A percentile compares a stretch with the other conserved stretches of the same genome.
phyloP scores from a whole-genome alignment of 2,797 vertebrate species.

The Sebastes baramenuke region DNA sequence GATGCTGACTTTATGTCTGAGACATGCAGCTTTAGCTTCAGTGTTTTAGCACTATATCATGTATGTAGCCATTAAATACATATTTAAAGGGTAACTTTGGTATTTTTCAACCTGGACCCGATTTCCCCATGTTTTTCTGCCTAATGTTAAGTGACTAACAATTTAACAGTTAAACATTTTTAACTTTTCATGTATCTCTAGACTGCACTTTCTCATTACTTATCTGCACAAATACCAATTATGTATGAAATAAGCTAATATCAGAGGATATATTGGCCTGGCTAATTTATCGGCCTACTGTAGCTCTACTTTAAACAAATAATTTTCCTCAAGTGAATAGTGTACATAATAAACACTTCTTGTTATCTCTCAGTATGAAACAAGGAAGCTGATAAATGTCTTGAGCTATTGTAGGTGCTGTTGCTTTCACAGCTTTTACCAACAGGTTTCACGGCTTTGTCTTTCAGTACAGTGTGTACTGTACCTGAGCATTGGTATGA shows the following conservation, averaged over 20 bases:
- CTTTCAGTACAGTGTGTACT: background rate
- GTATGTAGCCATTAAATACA: no score
- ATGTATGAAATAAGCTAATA: background rate
- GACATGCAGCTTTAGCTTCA: no score
- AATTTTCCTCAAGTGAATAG: background rate
- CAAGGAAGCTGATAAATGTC: background rate
- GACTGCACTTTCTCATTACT: background rate
- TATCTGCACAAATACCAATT: background rate
- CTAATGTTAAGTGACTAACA: no score
- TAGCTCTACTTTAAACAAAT: background rate
- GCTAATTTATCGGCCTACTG: background rate
- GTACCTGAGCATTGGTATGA: background rate
- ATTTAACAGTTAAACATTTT: no score
- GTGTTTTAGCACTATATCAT: no score
- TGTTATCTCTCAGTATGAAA: background rate
- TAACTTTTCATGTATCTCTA: no score
- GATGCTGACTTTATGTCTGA: no score
- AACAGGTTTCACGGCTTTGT: background rate
- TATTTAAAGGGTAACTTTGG: no score
- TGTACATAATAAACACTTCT: background rate
- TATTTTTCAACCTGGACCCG: no score
- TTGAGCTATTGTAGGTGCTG: background rate
- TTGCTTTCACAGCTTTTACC: conserved; percentile 22
- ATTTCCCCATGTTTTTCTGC: no score
- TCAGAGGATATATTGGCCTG: background rate